phyloP scores from a whole-genome alignment of 2,888 invertebrate species.

The Formica aserva region DNA sequence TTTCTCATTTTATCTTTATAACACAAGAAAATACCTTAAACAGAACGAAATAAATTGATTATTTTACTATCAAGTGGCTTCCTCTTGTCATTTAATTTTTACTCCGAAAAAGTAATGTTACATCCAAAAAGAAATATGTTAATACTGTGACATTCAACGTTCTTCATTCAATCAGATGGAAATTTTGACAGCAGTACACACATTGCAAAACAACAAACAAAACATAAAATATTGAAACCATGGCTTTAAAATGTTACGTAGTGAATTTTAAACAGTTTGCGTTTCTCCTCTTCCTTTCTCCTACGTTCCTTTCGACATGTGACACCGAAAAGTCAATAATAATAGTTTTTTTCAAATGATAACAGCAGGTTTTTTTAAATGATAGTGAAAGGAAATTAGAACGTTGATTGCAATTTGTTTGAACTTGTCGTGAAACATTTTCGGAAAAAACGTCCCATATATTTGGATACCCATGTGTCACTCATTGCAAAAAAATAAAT shows the following conservation, averaged over 20 bases:
- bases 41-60: not conserved
- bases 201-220: not conserved
- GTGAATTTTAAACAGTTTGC: not conserved
- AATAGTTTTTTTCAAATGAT: not conserved
- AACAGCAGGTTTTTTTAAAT: not conserved
- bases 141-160: not conserved
- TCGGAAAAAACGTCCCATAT: not conserved
- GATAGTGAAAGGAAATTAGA: not conserved
- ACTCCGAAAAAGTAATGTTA: not conserved
- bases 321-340: not conserved
- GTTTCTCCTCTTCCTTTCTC: not conserved
- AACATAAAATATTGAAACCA: not conserved
- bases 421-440: not conserved
- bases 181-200: not conserved
- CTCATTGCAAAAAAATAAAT: not conserved
- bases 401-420: not conserved
- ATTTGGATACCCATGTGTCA: not conserved
- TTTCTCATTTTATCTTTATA: not conserved
- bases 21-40: not conserved
- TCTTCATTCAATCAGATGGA: not conserved
- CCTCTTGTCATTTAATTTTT: constrained; percentile 12
- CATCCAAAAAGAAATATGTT: not conserved
- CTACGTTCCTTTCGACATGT: not conserved
- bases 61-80: not conserved
- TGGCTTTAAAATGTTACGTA: not conserved